These are phyloP conservation scores for Sialia sialis DNA, from an alignment of 2,113 vertebrate species.

Conservation along the genomic window DNA sequence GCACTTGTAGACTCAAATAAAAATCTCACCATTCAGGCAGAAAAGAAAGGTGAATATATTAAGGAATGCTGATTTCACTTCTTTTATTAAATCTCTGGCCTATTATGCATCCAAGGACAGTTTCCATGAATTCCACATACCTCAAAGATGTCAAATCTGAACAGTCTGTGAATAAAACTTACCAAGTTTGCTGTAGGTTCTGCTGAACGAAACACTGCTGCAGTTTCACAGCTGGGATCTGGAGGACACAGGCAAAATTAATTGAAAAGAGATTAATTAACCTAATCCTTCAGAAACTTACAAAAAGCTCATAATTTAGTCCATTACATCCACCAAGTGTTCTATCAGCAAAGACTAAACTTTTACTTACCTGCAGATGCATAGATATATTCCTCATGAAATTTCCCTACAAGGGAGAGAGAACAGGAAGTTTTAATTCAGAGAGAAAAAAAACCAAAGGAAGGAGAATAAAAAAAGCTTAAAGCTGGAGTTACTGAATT, in stretches of 20 bases:
- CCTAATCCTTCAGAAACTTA: not conserved
- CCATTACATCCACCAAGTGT: not conserved
- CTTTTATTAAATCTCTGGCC: not conserved
- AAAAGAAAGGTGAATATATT: not conserved
- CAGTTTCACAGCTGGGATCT: conserved; percentile 81
- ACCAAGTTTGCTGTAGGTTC: conserved; percentile 84
- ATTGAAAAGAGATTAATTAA: not conserved
- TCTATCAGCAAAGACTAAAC: not conserved
- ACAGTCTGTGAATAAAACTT: conserved; percentile 30
- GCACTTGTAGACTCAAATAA: not conserved
- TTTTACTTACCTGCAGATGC: conserved; percentile 76
- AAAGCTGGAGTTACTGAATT: not conserved
- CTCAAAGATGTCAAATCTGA: not conserved
- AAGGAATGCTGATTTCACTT: not conserved
- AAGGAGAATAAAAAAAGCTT: not conserved
- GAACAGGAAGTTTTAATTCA: not conserved
- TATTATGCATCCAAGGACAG: not conserved
- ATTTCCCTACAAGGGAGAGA: conserved; percentile 74
- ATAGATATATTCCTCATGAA: conserved; percentile 83
- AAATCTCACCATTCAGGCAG: not conserved
- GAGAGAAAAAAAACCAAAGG: rapidly evolving
- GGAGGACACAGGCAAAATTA: conserved; percentile 22
- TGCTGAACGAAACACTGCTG: conserved; percentile 75
- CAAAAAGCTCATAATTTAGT: not conserved
- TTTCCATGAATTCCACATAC: not conserved